A percentile compares a stretch with the other conserved stretches of the same genome.
phyloP scores from a whole-genome alignment of 2,888 invertebrate genomes.

The Fragum whitleyi region DNA sequence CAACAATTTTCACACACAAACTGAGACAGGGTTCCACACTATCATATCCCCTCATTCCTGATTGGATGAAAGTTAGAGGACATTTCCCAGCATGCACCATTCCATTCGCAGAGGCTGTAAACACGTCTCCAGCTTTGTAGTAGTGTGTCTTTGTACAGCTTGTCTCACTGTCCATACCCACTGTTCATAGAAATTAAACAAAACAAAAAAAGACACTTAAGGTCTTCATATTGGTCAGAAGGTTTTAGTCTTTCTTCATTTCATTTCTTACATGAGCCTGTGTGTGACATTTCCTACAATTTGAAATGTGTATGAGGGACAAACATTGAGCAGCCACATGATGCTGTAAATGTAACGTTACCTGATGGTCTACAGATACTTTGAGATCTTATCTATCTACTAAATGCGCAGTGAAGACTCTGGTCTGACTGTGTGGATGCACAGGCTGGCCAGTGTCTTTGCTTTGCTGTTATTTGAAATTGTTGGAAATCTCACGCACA shows the following conservation, averaged over 20 bases:
- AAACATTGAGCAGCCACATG: neutral
- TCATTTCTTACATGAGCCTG: neutral
- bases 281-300: too few relatives aligned
- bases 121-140: constrained; percentile 65
- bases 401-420: too few relatives aligned
- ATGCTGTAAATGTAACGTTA: too few relatives aligned
- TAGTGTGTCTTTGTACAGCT: constrained; percentile 66
- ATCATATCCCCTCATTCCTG: constrained; percentile 50
- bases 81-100: constrained; percentile 58
- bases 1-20: constrained; percentile 67
- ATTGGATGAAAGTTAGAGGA: constrained; percentile 66
- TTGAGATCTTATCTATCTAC: too few relatives aligned
- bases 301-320: neutral
- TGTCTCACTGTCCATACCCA: constrained; percentile 61
- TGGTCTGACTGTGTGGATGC: too few relatives aligned
- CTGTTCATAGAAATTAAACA: constrained; percentile 44
- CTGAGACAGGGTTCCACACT: constrained; percentile 63
- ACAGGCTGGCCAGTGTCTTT: too few relatives aligned
- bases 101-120: constrained; percentile 62
- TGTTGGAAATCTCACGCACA: too few relatives aligned
- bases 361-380: too few relatives aligned
- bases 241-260: neutral
- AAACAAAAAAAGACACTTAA: too few relatives aligned
- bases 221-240: too few relatives aligned
- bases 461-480: too few relatives aligned